Evolutionary conservation across 2,888 invertebrate species (phyloP).

Genomic region (Mythimna loreyi): DNA sequence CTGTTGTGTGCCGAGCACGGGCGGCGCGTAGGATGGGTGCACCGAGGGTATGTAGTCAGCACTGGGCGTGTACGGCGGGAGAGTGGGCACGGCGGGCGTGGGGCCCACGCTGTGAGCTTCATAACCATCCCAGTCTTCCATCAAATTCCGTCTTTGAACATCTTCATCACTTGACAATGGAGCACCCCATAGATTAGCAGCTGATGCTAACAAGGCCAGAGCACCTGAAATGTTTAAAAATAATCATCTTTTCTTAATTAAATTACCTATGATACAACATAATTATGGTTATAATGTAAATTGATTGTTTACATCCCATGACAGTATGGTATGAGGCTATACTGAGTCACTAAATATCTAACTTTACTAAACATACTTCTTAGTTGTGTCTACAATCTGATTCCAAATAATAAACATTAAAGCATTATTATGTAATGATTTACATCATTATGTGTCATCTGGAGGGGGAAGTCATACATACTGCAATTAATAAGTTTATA

Average conservation of each 20-base stretch:
- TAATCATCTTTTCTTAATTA: constrained; percentile 8
- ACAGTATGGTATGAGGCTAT: constrained; percentile 5
- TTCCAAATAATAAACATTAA: constrained; percentile 22
- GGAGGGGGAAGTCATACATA: background rate
- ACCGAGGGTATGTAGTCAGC: constrained; percentile 79
- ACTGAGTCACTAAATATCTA: constrained; percentile 13
- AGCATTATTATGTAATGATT: constrained; percentile 12
- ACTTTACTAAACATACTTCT: constrained; percentile 16
- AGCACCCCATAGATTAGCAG: constrained; percentile 92
- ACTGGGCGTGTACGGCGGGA: constrained; percentile 91
- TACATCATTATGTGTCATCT: constrained; percentile 1
- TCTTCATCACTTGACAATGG: constrained; percentile 87
- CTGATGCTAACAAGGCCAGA: constrained; percentile 92
- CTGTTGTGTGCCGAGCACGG: constrained; percentile 83
- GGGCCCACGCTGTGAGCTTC: constrained; percentile 91
- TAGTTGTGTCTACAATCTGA: constrained; percentile 3
- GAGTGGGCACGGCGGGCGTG: constrained; percentile 89
- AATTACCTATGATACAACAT: constrained; percentile 6
- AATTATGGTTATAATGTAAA: constrained; percentile 12
- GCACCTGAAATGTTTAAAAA: constrained; percentile 87
- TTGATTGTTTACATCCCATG: constrained; percentile 11
- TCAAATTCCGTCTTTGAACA: constrained; percentile 89
- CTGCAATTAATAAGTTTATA: background rate
- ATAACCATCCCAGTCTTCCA: constrained; percentile 92
- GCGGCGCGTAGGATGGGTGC: constrained; percentile 80